A percentile compares a stretch with the other conserved stretches of the same genome.
These are phyloP conservation scores for Cassiopea xamachana DNA, from an alignment of 30 jellyfish, hydroid and myxozoan genomes.

Conservation along the genomic window DNA sequence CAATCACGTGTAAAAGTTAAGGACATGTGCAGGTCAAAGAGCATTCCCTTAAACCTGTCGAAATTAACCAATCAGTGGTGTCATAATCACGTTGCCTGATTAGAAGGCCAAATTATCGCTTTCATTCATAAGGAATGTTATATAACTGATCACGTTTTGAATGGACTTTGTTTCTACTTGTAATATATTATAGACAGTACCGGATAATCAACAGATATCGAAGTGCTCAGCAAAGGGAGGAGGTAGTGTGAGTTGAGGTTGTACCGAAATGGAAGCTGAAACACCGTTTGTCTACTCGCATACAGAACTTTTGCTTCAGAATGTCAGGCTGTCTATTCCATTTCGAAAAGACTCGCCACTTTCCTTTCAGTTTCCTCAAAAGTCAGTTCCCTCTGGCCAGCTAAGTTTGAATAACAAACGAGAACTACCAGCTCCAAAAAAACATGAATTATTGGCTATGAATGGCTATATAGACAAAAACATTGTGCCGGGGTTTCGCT, in stretches of 20 bases:
- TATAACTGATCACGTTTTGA: constrained; percentile 49
- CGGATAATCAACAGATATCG: not conserved
- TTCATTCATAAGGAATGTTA: not conserved
- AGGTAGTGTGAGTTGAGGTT: no score
- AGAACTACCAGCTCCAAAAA: not conserved
- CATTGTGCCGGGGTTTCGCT: constrained; percentile 79
- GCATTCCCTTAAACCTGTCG: not conserved
- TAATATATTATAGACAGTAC: not conserved
- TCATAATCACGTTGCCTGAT: not conserved
- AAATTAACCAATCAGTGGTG: constrained; percentile 38
- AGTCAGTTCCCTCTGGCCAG: not conserved
- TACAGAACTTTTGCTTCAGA: not conserved
- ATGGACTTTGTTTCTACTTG: constrained; percentile 30
- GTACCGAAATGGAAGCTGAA: constrained; percentile 18
- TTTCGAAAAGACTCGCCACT: not conserved
- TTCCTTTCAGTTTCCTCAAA: not conserved
- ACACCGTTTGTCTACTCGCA: constrained; percentile 14
- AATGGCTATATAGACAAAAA: constrained; percentile 50
- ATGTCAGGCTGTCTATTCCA: not conserved
- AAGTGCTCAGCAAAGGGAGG: no score
- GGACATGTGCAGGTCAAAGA: not conserved
- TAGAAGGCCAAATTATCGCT: not conserved
- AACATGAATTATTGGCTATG: constrained; percentile 59
- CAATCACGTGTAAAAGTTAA: not conserved
- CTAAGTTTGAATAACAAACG: not conserved